Evolutionary conservation across 2,797 vertebrate genomes (phyloP), one percentile per base, ranked within the genome.

Genomic region (Falco novaeseelandiae): DNA sequence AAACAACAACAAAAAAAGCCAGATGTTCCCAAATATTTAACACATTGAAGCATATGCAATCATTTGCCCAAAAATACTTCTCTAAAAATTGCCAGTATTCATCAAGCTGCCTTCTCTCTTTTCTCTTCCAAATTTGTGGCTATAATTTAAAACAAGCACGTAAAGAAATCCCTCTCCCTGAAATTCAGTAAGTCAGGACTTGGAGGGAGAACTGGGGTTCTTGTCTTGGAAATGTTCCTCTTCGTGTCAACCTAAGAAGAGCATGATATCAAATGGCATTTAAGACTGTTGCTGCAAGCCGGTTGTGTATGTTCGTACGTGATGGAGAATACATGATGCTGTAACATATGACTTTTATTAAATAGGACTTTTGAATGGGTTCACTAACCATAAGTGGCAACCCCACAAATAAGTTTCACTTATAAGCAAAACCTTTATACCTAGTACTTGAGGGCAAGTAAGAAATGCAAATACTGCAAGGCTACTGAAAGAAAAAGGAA

Each of bases 121-220:
- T 95, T 90, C 91, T 89, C 44, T 91, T 97, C 93, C 85, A 93
- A 96, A 91, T 86, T 63, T 86, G 84, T 78, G 93, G 93, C 87
- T 92, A 27, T 95, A 86, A 96, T 89, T 91, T 91, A 91, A 95
- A 96, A 78, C 79, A 96, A 95, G 81, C 82, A 88, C 8, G 4
- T 86, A 81, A 94, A 95, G 79, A 82, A 91, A 88, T 83, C 91
- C 32, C 9, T 92, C 40, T 91, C 44, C 36, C 77, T 94, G 84
- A 91, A 96, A 96, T 85, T 57, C 79, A 66, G 42, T 86, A 83
- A 92, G 72, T 66, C 42, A 34, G 65, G 81, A 83, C 44, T 87
- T 71, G 42, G 67, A 87, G 69, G 73, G 67, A 80, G 74, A 83
- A 49, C 15, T 77, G 57, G 52, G 17, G 12, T 83, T 95, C 49